These are phyloP conservation scores for Synaphobranchus kaupii DNA, from an alignment of 2,797 vertebrate genomes.

Conservation along the genomic window DNA sequence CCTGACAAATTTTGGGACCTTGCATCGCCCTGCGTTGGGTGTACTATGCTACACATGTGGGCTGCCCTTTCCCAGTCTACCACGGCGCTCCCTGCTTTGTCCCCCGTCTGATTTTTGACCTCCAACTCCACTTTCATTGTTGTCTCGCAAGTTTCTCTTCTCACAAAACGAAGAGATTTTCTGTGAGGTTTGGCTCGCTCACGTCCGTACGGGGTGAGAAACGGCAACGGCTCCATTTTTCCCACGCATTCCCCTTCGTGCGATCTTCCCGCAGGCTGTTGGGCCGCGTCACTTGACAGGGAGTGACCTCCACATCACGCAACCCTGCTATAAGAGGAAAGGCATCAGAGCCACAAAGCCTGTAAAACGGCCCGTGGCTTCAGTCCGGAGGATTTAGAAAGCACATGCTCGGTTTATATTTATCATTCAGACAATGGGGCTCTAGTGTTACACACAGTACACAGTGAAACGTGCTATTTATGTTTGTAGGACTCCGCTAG, in stretches of 20 bases:
- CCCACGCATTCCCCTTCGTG: conserved; percentile 22
- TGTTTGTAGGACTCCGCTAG: background rate
- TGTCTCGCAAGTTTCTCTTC: background rate
- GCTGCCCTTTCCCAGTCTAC: background rate
- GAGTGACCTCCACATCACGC: conserved; percentile 25
- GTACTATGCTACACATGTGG: background rate
- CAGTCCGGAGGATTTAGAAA: background rate
- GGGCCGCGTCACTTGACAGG: conserved; percentile 6
- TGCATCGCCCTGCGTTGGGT: background rate
- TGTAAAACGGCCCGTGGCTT: conserved; percentile 5
- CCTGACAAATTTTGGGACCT: background rate
- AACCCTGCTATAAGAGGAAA: conserved; percentile 31
- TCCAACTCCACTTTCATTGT: background rate
- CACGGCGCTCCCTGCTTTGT: background rate
- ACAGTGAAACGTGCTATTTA: background rate
- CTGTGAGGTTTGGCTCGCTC: background rate
- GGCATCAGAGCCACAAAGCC: conserved; percentile 9
- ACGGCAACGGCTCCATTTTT: background rate
- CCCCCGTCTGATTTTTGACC: background rate
- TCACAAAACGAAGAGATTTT: background rate
- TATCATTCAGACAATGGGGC: background rate
- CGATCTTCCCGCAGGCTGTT: conserved; percentile 26
- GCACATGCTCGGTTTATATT: background rate
- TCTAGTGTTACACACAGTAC: background rate
- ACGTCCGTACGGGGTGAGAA: background rate